phyloP scores from a whole-genome alignment of 2,797 vertebrate species.

The Epinephelus coioides region DNA sequence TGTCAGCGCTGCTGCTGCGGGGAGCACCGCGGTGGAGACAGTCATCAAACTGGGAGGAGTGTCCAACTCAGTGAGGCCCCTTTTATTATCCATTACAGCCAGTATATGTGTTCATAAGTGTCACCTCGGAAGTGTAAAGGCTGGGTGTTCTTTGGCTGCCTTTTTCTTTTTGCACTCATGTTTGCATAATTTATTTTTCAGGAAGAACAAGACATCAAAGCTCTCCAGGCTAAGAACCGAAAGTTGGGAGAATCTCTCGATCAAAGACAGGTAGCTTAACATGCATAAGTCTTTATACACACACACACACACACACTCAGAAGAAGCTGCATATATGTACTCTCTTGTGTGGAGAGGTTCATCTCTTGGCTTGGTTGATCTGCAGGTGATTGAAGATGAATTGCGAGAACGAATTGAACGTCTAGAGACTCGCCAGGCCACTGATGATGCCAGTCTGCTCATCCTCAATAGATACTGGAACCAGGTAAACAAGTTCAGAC shows the following conservation, averaged over 20 bases:
- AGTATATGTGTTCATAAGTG: background rate
- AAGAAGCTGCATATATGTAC: background rate
- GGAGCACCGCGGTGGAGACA: slow-evolving; percentile 87
- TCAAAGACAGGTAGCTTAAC: slow-evolving; percentile 90
- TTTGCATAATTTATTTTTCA: slow-evolving; percentile 65
- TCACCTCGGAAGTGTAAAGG: background rate
- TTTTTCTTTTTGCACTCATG: background rate
- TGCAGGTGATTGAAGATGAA: slow-evolving; percentile 95
- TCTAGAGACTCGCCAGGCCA: slow-evolving; percentile 95
- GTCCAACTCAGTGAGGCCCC: slow-evolving; percentile 90
- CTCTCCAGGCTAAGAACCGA: slow-evolving; percentile 95
- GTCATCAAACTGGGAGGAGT: slow-evolving; percentile 96
- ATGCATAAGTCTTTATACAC: background rate
- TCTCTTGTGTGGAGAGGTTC: background rate
- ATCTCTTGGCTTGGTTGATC: background rate
- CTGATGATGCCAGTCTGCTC: slow-evolving; percentile 94
- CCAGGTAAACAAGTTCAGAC: slow-evolving; percentile 85
- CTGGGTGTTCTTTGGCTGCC: background rate
- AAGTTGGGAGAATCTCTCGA: slow-evolving; percentile 96
- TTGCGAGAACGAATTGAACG: slow-evolving; percentile 95
- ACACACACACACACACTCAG: background rate
- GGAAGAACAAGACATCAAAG: slow-evolving; percentile 97
- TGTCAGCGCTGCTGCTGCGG: slow-evolving; percentile 79
- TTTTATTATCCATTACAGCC: background rate
- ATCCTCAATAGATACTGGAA: slow-evolving; percentile 99